Percentiles rank a stretch among this genome's conserved stretches.
phyloP scores from a whole-genome alignment of 2,113 vertebrate genomes.

The Anolis carolinensis region DNA sequence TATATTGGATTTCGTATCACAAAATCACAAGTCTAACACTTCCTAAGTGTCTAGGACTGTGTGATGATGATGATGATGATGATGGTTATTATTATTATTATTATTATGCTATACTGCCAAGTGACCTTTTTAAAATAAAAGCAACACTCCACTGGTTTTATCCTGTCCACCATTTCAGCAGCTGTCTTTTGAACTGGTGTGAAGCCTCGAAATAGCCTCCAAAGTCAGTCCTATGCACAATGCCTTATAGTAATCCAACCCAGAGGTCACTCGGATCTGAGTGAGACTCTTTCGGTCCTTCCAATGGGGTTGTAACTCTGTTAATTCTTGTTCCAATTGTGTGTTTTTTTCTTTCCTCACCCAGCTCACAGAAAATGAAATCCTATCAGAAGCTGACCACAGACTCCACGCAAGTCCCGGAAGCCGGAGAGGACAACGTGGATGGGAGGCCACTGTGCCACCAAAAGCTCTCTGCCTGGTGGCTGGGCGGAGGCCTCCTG shows the following conservation, averaged over 20 bases:
- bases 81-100: too few species aligned
- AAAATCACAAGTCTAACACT: too few species aligned
- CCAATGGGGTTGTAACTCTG: background rate
- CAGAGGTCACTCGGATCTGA: too few species aligned
- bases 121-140: too few species aligned
- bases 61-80: too few species aligned
- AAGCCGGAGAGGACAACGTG: conserved; percentile 36
- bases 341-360: background rate
- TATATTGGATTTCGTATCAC: too few species aligned
- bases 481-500: conserved; percentile 57
- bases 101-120: too few species aligned
- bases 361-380: conserved; percentile 54
- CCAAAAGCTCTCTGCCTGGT: conserved; percentile 46
- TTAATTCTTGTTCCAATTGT: background rate
- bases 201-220: too few species aligned
- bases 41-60: too few species aligned
- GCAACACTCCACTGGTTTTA: too few species aligned
- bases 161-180: too few species aligned
- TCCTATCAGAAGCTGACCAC: conserved; percentile 53
- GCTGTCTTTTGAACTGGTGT: too few species aligned
- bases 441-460: accelerated
- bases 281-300: background rate
- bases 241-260: background rate
- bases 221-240: background rate
- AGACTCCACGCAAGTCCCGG: accelerated